Evolutionary conservation across 2,888 invertebrate genomes (phyloP).

Genomic region (Hedychridium roseum): DNA sequence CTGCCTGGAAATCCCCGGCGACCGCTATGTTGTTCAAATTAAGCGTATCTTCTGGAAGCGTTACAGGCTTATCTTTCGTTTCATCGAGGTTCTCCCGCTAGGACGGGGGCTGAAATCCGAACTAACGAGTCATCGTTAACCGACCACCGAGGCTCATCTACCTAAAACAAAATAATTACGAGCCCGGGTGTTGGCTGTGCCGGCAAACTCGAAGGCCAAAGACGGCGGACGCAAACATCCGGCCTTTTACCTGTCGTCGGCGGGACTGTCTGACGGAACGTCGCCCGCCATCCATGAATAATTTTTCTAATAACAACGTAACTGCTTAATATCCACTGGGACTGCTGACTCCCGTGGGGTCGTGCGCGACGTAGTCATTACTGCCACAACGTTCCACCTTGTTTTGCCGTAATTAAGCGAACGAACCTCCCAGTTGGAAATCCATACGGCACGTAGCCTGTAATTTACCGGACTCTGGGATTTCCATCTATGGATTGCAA

Average conservation of each 20-base stretch:
- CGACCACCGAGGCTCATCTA: constrained; percentile 4
- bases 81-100: constrained; percentile 17
- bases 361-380: constrained; percentile 27
- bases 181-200: constrained; percentile 20
- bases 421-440: constrained; percentile 21
- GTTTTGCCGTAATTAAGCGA: constrained; percentile 37
- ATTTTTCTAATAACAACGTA: constrained; percentile 47
- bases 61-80: constrained; percentile 28
- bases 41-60: no score
- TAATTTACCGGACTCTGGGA: no score
- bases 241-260: constrained; percentile 8
- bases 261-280: neutral
- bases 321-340: constrained; percentile 55
- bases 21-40: no score
- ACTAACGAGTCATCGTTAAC: no score
- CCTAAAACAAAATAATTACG: constrained; percentile 37
- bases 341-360: constrained; percentile 10
- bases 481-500: no score
- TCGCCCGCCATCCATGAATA: constrained; percentile 34
- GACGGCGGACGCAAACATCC: constrained; percentile 27
- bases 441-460: no score
- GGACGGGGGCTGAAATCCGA: no score
- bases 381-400: constrained; percentile 16
- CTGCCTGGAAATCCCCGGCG: no score
- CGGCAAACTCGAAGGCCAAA: constrained; percentile 27